Base-by-base conservation (phyloP, 2,113 vertebrate species). In the Irena cyanogastra region DNA sequence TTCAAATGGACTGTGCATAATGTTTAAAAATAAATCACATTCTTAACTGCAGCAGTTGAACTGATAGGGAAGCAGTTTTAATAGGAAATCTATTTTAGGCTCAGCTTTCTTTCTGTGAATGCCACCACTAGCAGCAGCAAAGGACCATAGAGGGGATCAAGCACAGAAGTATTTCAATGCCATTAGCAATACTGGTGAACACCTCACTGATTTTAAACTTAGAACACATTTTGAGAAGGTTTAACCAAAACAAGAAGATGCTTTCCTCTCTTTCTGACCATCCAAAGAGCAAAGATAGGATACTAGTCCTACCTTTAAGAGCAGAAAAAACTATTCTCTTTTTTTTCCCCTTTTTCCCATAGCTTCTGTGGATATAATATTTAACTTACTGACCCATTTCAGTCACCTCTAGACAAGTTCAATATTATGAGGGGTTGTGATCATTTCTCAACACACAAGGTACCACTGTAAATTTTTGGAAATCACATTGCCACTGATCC, bases 311-410 rank as follows among this genome's bases (percentile, higher is more conserved):
- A 24, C 19, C 33, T 57, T 82, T 65, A 90, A 63, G 54, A 92
- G 20, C 13, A 50, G 64, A 82, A 94, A 64, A 16, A 45, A 81
- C 60, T 70, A 35, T 81, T 86, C 28, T 64, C 22, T 66, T 60
- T 60, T 90, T 59, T 78, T 22, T 22, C 61, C 1, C 6, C 2
- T 45, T 59, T 53, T 26, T 6, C 53, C 6, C 24, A 78, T 41
- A 72, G 13, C 49, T 87, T 81, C 60, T 53, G 10, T 72, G 44
- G 22, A 64, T 27, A 1, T 28, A 56, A 8, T 90, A 50, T 92
- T 91, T 93, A 92, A 95, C 79, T 95, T 92, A 61, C 41, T 90
- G 70, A 88, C 53, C 61, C 54, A 88, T 85, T 95, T 92, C 75
- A 83, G 63, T 57, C 79, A 78, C 64, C 50, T 74, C 59, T 65